These are phyloP conservation scores for Trachelus tabidus DNA, from an alignment of 2,888 invertebrate genomes.

Conservation along the genomic window DNA sequence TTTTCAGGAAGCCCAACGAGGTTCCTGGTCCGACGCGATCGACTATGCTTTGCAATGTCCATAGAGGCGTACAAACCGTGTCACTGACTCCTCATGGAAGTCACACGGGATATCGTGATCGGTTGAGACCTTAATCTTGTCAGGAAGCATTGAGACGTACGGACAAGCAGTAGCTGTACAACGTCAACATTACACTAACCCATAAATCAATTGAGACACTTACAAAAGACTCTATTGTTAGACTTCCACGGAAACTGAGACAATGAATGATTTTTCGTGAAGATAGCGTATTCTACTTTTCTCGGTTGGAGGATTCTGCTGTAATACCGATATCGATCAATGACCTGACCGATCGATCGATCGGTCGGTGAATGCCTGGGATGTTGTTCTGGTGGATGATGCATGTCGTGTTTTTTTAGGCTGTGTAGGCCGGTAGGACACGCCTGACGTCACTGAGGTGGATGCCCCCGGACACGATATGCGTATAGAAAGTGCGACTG, in stretches of 20 bases:
- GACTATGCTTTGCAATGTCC: neutral
- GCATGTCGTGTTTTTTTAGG: conserved; percentile 5
- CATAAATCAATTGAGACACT: neutral
- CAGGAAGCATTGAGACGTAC: neutral
- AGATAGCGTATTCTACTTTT: neutral
- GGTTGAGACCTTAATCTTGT: neutral
- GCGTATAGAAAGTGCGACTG: conserved; percentile 14
- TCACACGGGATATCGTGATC: neutral
- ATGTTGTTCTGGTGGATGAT: conserved; percentile 1
- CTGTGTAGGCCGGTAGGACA: conserved; percentile 22
- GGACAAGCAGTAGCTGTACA: neutral
- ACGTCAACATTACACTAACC: neutral
- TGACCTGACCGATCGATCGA: neutral
- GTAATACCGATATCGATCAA: neutral
- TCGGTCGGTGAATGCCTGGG: neutral
- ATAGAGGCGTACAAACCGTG: neutral
- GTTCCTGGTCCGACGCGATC: neutral
- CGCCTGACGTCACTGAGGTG: conserved; percentile 16
- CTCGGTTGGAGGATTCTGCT: neutral
- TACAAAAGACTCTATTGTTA: neutral
- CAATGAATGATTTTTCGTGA: neutral
- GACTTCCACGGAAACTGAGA: neutral
- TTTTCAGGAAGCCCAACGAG: neutral
- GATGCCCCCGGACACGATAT: conserved; percentile 19
- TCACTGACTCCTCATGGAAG: neutral